Evolutionary conservation across 2,113 vertebrate species (phyloP).

Genomic region (Dolichotis patagonum): DNA sequence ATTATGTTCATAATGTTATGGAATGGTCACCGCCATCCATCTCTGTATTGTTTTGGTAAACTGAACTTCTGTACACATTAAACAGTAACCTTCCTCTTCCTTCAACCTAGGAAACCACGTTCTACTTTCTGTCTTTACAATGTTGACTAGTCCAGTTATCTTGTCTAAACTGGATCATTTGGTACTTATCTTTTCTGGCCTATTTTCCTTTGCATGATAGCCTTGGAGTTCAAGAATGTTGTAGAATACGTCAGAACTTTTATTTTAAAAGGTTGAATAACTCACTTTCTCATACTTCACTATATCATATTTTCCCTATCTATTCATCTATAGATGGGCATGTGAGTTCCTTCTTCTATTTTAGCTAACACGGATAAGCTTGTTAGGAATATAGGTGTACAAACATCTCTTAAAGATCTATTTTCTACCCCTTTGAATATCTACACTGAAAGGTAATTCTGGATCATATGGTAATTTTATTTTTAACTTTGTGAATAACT

Average conservation of each 20-base stretch:
- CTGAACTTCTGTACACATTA: background rate
- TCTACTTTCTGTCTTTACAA: background rate
- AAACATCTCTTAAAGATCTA: background rate
- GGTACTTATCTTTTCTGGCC: background rate
- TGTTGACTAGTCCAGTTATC: background rate
- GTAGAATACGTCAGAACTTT: background rate
- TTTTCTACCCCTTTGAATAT: background rate
- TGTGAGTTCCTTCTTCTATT: background rate
- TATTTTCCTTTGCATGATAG: background rate
- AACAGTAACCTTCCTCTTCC: too few species aligned
- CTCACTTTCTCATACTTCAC: background rate
- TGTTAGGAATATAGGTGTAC: too few species aligned
- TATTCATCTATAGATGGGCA: background rate
- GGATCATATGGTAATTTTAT: too few species aligned
- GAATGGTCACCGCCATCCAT: too few species aligned
- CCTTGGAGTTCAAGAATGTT: background rate
- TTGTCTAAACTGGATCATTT: background rate
- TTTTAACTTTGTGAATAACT: background rate
- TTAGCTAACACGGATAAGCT: background rate
- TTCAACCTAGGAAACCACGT: too few species aligned
- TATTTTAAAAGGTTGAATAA: background rate
- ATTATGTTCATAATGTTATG: background rate
- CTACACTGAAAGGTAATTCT: background rate
- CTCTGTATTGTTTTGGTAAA: background rate
- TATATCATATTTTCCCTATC: background rate